These are phyloP conservation scores for Drosophila guanche DNA, from an alignment of 1,140 invertebrate genomes.

Conservation along the genomic window DNA sequence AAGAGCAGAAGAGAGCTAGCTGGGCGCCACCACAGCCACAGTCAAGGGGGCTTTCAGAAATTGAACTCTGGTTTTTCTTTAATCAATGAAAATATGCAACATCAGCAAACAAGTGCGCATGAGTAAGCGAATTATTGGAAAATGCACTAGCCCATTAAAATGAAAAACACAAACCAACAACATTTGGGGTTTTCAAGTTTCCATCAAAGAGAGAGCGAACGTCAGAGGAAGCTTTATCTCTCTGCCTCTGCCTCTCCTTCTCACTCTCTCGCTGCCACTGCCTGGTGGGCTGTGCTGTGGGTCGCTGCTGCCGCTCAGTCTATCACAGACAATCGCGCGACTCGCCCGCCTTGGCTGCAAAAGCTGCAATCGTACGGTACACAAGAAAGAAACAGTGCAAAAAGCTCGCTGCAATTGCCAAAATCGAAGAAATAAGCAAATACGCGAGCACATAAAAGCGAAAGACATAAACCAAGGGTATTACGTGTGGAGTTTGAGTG, in stretches of 20 bases:
- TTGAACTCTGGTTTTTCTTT: slow-evolving; percentile 22
- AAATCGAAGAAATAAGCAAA: neutral
- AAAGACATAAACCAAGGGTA: slow-evolving; percentile 6
- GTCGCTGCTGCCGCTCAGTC: slow-evolving; percentile 46
- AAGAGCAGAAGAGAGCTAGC: neutral
- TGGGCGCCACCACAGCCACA: neutral
- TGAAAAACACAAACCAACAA: slow-evolving; percentile 5
- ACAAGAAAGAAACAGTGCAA: slow-evolving; percentile 12
- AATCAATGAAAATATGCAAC: slow-evolving; percentile 27
- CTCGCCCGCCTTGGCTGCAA: slow-evolving; percentile 24
- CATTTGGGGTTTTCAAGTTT: slow-evolving; percentile 14
- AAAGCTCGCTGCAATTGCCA: slow-evolving; percentile 4
- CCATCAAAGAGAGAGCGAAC: slow-evolving; percentile 3
- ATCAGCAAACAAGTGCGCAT: slow-evolving; percentile 46
- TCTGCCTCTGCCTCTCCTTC: neutral
- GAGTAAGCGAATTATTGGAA: slow-evolving; percentile 54
- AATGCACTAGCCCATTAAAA: slow-evolving; percentile 34
- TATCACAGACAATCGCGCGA: slow-evolving; percentile 39
- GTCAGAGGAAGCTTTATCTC: slow-evolving; percentile 19
- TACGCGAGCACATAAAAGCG: no score
- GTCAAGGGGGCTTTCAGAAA: slow-evolving; percentile 3
- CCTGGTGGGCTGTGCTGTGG: slow-evolving; percentile 1
- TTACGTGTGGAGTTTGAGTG: neutral
- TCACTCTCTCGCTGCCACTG: slow-evolving; percentile 5
- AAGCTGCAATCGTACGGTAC: slow-evolving; percentile 10